Evolutionary conservation across 2,113 vertebrate genomes (phyloP).

Genomic region (Sturnus vulgaris): DNA sequence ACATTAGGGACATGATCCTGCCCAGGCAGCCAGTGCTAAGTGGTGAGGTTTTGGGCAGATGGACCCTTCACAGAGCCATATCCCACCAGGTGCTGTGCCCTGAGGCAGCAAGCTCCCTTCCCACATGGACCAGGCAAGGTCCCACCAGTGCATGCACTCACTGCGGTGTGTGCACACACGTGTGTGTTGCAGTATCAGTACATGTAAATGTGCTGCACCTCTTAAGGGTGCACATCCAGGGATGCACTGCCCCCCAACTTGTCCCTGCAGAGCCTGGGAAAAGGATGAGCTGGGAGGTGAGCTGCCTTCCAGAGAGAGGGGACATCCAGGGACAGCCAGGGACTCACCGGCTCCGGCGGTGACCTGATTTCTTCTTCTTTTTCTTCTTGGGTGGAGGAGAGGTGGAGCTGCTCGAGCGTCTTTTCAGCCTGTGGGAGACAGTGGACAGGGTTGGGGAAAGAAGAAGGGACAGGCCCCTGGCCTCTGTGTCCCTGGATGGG

Average conservation of each 20-base stretch:
- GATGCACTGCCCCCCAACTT: no score
- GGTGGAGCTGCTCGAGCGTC: slow-evolving; percentile 89
- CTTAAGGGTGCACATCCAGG: background rate
- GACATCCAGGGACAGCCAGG: background rate
- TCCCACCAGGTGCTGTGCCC: background rate
- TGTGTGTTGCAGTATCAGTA: background rate
- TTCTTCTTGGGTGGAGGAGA: slow-evolving; percentile 95
- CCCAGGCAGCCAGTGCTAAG: background rate
- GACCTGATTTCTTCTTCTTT: slow-evolving; percentile 96
- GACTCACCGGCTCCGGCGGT: slow-evolving; percentile 89
- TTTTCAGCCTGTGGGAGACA: slow-evolving; percentile 45
- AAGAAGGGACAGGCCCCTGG: background rate
- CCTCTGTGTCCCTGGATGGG: background rate
- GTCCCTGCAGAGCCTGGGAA: background rate
- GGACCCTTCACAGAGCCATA: background rate
- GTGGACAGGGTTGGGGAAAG: background rate
- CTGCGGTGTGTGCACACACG: fast-evolving
- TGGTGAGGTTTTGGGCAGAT: fast-evolving
- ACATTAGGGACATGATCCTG: background rate
- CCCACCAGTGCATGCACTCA: background rate
- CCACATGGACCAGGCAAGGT: background rate
- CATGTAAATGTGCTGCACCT: background rate
- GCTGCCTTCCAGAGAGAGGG: background rate
- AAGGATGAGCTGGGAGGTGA: background rate
- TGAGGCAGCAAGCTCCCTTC: background rate